phyloP scores from a whole-genome alignment of 2,113 vertebrate genomes.

The Argyrosomus japonicus region DNA sequence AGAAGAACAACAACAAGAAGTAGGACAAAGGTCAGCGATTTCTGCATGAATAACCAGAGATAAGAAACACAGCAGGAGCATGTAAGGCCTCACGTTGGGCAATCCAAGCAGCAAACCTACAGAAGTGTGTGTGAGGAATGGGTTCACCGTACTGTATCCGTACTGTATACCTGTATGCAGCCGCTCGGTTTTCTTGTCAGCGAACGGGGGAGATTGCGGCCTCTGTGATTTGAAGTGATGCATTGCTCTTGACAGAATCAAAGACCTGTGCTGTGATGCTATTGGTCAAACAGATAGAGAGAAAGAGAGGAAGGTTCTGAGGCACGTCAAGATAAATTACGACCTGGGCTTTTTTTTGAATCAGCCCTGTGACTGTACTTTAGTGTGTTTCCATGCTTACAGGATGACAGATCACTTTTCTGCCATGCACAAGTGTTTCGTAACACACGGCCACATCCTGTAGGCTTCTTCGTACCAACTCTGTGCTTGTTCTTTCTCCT shows the following conservation, averaged over 20 bases:
- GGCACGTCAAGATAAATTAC: conserved; percentile 30
- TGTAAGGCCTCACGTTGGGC: not conserved
- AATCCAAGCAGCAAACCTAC: not conserved
- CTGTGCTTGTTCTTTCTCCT: not conserved
- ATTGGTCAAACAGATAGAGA: conserved; percentile 35
- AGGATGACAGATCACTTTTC: conserved; percentile 25
- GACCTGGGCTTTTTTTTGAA: not conserved
- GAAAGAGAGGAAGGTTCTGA: not conserved
- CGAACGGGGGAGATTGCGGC: not conserved
- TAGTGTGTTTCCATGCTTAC: not conserved
- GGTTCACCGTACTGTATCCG: too few relatives aligned
- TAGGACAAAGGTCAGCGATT: too few relatives aligned
- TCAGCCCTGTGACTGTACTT: not conserved
- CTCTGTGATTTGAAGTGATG: conserved; percentile 23
- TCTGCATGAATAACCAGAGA: not conserved
- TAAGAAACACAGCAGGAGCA: not conserved
- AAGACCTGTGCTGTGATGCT: conserved; percentile 10
- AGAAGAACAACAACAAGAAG: not conserved
- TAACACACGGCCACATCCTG: not conserved
- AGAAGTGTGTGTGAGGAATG: not conserved
- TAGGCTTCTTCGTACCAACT: not conserved
- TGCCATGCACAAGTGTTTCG: conserved; percentile 27
- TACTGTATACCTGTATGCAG: too few relatives aligned
- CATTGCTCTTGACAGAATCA: conserved; percentile 38
- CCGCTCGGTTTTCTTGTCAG: too few relatives aligned